phyloP scores from a whole-genome alignment of 2,797 vertebrate genomes.

The Labeo calbasu region DNA sequence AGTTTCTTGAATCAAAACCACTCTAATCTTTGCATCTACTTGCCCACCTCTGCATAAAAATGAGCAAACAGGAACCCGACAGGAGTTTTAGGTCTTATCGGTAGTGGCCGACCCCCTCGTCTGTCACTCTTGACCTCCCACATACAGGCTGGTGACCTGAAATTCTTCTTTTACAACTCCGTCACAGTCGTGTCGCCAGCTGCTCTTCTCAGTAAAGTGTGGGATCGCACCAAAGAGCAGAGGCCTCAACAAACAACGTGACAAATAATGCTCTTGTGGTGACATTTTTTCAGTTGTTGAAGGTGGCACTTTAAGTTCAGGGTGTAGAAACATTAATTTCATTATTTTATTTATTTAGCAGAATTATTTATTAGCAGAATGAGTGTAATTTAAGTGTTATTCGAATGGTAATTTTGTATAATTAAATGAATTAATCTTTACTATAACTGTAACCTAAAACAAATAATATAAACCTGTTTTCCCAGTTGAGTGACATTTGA shows the following conservation, averaged over 20 bases:
- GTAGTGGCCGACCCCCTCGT: constrained; percentile 57
- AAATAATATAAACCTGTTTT: constrained; percentile 18
- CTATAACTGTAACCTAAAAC: not conserved
- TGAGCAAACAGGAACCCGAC: constrained; percentile 52
- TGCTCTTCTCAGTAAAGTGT: constrained; percentile 55
- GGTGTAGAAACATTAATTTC: not conserved
- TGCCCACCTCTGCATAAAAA: constrained; percentile 11
- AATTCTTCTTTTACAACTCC: constrained; percentile 68
- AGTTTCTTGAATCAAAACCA: constrained; percentile 22
- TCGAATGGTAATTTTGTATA: not conserved
- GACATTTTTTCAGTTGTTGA: not conserved
- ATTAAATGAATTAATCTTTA: not conserved
- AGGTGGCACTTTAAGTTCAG: not conserved
- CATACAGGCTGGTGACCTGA: constrained; percentile 62
- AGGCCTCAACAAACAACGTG: not conserved
- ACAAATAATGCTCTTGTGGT: not conserved
- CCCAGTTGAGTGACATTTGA: not conserved
- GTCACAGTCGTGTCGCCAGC: constrained; percentile 64
- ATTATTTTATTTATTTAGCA: not conserved
- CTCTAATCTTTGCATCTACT: constrained; percentile 59
- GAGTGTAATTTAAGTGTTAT: not conserved
- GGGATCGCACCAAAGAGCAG: constrained; percentile 5
- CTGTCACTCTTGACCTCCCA: constrained; percentile 65
- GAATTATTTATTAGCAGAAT: too few species aligned
- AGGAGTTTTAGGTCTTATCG: constrained; percentile 46